Percentiles rank a stretch among this genome's conserved stretches.
phyloP scores from a whole-genome alignment of 2,113 vertebrate species.

The Gavia stellata region DNA sequence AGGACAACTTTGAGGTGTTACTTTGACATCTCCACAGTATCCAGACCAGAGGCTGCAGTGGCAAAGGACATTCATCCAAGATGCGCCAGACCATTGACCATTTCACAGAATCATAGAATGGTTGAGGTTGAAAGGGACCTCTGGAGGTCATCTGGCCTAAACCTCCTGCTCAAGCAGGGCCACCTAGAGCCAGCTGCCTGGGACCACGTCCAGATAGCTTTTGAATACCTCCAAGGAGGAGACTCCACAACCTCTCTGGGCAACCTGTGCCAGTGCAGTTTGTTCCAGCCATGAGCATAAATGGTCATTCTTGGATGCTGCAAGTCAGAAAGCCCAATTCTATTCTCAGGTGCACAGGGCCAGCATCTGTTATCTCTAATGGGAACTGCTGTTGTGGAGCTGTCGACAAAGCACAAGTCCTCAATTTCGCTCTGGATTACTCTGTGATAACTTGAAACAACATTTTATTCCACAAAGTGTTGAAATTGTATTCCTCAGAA shows the following conservation, averaged over 20 bases:
- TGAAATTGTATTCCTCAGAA: neutral
- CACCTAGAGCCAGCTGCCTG: neutral
- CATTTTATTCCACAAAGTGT: neutral
- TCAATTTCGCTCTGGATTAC: neutral
- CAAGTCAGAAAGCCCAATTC: neutral
- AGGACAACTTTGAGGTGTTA: neutral
- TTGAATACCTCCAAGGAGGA: neutral
- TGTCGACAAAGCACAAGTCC: neutral
- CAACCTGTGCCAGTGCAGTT: neutral
- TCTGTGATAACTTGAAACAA: neutral
- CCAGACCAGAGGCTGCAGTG: neutral
- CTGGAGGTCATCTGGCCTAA: neutral
- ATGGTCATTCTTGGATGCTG: neutral
- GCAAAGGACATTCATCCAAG: neutral
- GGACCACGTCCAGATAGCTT: neutral
- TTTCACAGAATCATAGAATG: neutral
- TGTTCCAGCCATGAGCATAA: neutral
- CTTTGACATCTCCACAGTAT: neutral
- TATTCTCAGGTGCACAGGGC: neutral
- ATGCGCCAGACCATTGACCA: neutral
- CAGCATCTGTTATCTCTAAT: neutral
- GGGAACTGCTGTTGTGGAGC: neutral
- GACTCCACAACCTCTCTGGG: neutral
- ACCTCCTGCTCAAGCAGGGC: neutral
- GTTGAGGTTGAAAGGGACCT: neutral